phyloP scores from a whole-genome alignment of 2,113 vertebrate species.

The Cyphomyrus discorhynchus region DNA sequence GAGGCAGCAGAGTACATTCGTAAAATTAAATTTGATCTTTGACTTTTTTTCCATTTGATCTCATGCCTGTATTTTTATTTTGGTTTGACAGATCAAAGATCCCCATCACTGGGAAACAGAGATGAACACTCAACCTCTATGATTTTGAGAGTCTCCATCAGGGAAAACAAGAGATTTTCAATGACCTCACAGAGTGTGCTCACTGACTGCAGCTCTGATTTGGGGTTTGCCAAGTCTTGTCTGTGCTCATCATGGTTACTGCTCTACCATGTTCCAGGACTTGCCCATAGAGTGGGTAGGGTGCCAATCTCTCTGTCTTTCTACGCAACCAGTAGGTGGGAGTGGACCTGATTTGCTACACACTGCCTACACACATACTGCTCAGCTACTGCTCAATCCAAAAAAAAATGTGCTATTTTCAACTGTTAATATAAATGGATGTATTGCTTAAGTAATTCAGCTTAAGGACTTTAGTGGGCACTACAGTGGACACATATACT shows the following conservation, averaged over 20 bases:
- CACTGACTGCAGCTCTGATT: not conserved
- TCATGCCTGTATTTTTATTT: not conserved
- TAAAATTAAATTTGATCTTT: not conserved
- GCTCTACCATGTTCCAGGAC: not conserved
- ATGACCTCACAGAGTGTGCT: not conserved
- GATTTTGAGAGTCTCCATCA: not conserved
- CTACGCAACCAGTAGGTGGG: not conserved
- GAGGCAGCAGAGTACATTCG: not conserved
- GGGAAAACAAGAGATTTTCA: not conserved
- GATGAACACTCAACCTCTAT: not conserved
- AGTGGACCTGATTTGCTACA: not conserved
- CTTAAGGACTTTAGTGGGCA: not conserved
- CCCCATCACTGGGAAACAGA: not conserved
- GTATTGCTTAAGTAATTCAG: not conserved
- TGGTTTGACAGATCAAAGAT: not conserved
- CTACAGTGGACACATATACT: not conserved
- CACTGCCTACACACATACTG: not conserved
- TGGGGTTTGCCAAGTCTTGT: not conserved
- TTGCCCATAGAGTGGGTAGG: not conserved
- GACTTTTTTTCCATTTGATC: not conserved
- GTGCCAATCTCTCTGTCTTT: not conserved
- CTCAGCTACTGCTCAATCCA: not conserved
- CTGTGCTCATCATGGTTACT: not conserved
- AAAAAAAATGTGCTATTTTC: not conserved
- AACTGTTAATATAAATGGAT: not conserved